These are phyloP conservation scores for Cossypha heuglini DNA, from an alignment of 2,797 vertebrate genomes.

Conservation along the genomic window DNA sequence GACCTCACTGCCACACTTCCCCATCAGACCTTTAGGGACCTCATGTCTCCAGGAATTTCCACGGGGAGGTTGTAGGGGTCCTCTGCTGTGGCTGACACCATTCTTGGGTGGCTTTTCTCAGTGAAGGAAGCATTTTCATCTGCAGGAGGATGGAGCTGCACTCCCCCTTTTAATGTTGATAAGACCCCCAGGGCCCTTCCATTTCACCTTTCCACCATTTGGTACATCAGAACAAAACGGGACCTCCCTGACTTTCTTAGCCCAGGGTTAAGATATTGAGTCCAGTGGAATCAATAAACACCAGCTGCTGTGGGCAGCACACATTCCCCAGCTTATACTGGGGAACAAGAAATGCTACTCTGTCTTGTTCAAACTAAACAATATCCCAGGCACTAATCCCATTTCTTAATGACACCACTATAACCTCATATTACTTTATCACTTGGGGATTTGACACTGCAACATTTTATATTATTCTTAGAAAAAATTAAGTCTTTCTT, in stretches of 20 bases:
- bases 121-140: not conserved
- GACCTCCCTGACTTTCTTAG: not conserved
- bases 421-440: not conserved
- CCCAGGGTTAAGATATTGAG: not conserved
- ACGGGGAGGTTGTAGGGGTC: not conserved
- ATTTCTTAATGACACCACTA: not conserved
- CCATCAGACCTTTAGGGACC: not conserved
- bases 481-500: not conserved
- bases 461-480: slow-evolving; percentile 3
- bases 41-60: not conserved
- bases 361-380: not conserved
- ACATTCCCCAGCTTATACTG: not conserved
- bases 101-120: not conserved
- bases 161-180: not conserved
- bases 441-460: not conserved
- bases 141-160: not conserved
- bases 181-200: not conserved
- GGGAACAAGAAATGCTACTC: not conserved
- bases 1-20: rapidly evolving
- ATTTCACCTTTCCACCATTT: not conserved
- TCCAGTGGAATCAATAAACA: not conserved
- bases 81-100: not conserved
- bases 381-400: not conserved
- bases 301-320: not conserved
- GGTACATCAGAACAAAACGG: not conserved